These are phyloP conservation scores for Gavialis gangeticus DNA, from an alignment of 2,113 vertebrate genomes.

Conservation along the genomic window DNA sequence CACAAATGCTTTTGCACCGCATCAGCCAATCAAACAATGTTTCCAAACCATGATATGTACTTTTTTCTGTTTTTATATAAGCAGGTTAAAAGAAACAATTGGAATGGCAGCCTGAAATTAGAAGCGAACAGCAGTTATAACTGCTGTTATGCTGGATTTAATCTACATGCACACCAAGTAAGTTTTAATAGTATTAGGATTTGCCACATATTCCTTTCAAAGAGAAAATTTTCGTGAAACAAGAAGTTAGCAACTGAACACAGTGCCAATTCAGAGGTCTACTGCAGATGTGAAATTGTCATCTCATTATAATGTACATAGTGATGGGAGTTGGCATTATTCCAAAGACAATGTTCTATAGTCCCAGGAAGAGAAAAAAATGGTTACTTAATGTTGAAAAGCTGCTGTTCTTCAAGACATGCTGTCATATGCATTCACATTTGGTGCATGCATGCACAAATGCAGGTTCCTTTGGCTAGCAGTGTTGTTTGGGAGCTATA, in stretches of 20 bases:
- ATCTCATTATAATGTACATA: neutral
- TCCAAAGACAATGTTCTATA: neutral
- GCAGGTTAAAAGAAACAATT: neutral
- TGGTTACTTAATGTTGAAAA: too few relatives aligned
- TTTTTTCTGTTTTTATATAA: neutral
- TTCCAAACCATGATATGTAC: neutral
- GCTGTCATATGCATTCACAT: neutral
- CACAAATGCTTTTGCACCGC: neutral
- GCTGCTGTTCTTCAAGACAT: neutral
- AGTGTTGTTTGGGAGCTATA: too few relatives aligned
- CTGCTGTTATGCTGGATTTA: neutral
- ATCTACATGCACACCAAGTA: neutral
- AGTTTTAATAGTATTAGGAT: neutral
- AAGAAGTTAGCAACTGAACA: neutral
- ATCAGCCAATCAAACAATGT: neutral
- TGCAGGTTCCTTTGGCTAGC: too few relatives aligned
- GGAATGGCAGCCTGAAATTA: neutral
- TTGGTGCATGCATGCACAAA: too few relatives aligned
- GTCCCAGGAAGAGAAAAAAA: neutral
- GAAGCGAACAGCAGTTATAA: neutral
- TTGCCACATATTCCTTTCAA: neutral
- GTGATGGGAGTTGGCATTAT: neutral
- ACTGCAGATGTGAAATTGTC: neutral
- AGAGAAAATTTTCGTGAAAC: neutral
- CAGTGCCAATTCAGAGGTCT: neutral